phyloP scores from a whole-genome alignment of 1,140 invertebrate genomes.

The Caenorhabditis elegans region WBcel235 BX284606.5:13373501-13374000 shows the following conservation, averaged over 20 bases:
- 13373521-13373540: slow-evolving; percentile 19
- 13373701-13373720: background rate
- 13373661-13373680: background rate
- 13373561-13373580: background rate
- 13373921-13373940: background rate
- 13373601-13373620: too few relatives aligned
- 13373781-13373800: background rate
- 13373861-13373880: background rate
- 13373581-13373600: background rate
- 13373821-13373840: background rate
- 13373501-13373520: background rate
- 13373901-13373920: background rate
- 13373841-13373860: background rate
- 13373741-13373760: background rate
- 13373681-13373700: background rate
- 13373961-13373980: background rate
- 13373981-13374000: background rate
- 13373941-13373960: background rate
- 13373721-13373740: background rate
- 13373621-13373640: background rate
- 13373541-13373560: slow-evolving; percentile 28
- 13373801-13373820: background rate
- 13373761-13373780: background rate
- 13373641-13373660: too few relatives aligned
- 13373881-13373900: background rate